Percentiles rank a stretch among this genome's conserved stretches.
Conservation (phyloP, 2,888 invertebrate species). For the Arge pagana region DNA sequence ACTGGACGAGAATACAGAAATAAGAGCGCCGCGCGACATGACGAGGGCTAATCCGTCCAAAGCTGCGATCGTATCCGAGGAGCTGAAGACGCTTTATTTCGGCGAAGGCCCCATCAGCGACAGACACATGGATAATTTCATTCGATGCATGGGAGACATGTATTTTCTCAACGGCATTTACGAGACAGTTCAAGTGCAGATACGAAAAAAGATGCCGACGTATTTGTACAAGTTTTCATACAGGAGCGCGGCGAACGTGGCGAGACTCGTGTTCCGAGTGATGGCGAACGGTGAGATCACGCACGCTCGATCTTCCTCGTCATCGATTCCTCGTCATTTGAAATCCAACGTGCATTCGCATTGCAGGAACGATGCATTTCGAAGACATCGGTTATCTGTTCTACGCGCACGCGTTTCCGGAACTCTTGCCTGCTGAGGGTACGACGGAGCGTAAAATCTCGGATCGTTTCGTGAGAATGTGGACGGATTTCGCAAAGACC, state of each 20-base stretch:
- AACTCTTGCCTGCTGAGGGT: neutral
- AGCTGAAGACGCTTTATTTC: slow-evolving; percentile 2
- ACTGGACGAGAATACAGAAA: neutral
- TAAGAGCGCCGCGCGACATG: neutral
- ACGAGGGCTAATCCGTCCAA: neutral
- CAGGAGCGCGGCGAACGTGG: neutral
- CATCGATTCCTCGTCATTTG: neutral
- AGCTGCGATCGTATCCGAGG: neutral
- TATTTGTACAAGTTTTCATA: slow-evolving; percentile 6
- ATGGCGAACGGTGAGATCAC: neutral
- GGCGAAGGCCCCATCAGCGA: neutral
- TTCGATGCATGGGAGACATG: slow-evolving; percentile 2
- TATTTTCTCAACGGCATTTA: neutral
- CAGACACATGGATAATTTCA: neutral
- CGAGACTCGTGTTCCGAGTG: neutral
- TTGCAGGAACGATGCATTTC: slow-evolving; percentile 7
- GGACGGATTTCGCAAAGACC: slow-evolving; percentile 18
- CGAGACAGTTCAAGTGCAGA: neutral
- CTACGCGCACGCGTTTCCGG: neutral
- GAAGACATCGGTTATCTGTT: slow-evolving; percentile 6
- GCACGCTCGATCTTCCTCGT: too few relatives aligned
- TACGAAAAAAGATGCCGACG: neutral
- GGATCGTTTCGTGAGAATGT: slow-evolving; percentile 6
- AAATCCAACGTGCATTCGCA: neutral
- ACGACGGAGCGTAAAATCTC: neutral